A percentile compares a stretch with the other conserved stretches of the same genome.
phyloP scores from a whole-genome alignment of 2,888 invertebrate genomes.

The Schizaphis graminum region DNA sequence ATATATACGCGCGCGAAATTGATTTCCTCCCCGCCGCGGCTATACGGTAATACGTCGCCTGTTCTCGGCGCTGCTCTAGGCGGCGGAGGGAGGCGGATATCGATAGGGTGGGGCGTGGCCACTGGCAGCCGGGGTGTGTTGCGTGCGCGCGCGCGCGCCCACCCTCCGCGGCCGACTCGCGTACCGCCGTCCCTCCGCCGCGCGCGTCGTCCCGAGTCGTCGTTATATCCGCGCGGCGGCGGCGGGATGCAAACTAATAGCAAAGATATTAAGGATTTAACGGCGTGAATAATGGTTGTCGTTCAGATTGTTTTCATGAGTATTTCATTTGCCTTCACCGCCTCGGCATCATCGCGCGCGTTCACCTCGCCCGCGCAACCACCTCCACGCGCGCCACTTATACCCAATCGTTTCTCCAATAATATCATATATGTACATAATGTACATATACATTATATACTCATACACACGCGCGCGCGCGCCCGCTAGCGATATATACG shows the following conservation, averaged over 20 bases:
- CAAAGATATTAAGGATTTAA: conserved; percentile 63
- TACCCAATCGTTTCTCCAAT: conserved; percentile 41
- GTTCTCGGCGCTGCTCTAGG: not conserved
- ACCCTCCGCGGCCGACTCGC: not conserved
- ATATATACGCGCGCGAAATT: conserved; percentile 30
- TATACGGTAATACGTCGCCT: not conserved
- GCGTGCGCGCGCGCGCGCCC: not conserved
- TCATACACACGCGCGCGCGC: too few relatives aligned
- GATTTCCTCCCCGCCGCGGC: conserved; percentile 18
- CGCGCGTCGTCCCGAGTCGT: not conserved
- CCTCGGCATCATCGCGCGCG: not conserved
- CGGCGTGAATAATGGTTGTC: conserved; percentile 66
- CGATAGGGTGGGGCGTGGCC: not conserved
- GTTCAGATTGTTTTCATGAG: conserved; percentile 65
- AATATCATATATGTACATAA: conserved; percentile 21
- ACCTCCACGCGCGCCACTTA: not conserved
- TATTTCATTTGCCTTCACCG: conserved; percentile 59
- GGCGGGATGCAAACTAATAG: conserved; percentile 59
- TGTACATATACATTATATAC: not conserved
- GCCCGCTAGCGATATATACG: not conserved
- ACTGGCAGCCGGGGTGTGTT: not conserved
- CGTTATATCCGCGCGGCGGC: conserved; percentile 36
- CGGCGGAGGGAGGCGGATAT: not conserved
- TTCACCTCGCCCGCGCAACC: not conserved
- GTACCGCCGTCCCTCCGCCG: not conserved